These are phyloP conservation scores for Camelus bactrianus DNA, from an alignment of 2,113 vertebrate species.

Conservation along the genomic window DNA sequence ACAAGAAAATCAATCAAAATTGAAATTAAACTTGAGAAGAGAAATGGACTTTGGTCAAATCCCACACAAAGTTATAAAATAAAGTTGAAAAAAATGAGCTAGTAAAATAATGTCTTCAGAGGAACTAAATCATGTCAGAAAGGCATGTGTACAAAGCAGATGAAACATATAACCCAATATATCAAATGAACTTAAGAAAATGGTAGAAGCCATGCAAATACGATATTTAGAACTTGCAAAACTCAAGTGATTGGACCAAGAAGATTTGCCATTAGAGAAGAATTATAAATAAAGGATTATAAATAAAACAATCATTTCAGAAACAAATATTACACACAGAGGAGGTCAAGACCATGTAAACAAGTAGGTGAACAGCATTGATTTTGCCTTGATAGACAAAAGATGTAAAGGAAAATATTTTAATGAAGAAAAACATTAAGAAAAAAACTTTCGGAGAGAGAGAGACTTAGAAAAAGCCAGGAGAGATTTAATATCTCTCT, in stretches of 20 bases:
- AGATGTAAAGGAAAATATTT: neutral
- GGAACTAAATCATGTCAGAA: neutral
- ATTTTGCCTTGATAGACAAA: neutral
- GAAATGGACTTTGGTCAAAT: neutral
- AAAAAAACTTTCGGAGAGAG: neutral
- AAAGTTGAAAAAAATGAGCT: neutral
- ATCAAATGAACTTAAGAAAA: neutral
- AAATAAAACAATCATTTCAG: neutral
- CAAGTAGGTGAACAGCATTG: neutral
- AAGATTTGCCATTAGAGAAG: neutral
- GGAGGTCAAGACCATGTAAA: neutral
- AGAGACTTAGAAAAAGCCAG: neutral
- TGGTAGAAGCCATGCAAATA: neutral
- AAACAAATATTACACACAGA: neutral
- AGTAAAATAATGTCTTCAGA: neutral
- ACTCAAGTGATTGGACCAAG: neutral
- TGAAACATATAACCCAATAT: neutral
- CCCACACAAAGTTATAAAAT: neutral
- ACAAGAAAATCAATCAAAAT: neutral
- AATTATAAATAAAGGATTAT: neutral
- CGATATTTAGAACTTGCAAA: neutral
- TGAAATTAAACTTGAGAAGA: neutral
- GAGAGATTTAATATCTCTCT: neutral
- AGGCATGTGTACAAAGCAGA: neutral
- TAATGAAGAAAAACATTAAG: neutral